These are phyloP conservation scores for Clarias laeviceps DNA, from an alignment of 2,797 vertebrate genomes.

Conservation along the genomic window DNA sequence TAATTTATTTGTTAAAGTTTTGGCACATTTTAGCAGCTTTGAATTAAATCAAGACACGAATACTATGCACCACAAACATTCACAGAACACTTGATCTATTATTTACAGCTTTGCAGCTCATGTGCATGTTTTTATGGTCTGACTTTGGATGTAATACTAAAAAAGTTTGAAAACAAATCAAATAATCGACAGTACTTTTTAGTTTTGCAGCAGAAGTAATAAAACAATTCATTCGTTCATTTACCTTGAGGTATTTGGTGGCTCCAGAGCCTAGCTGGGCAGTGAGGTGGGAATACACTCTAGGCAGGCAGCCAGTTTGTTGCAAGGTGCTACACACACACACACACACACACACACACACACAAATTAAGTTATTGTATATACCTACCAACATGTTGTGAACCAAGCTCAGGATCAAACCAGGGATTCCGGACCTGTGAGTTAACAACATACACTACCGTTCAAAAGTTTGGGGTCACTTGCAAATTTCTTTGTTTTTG, in stretches of 20 bases:
- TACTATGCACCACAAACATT: neutral
- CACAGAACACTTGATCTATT: neutral
- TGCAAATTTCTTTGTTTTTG: no score
- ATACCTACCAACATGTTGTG: neutral
- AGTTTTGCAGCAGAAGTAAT: neutral
- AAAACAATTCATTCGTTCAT: neutral
- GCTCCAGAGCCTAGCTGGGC: no score
- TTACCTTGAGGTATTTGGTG: neutral
- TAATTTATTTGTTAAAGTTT: neutral
- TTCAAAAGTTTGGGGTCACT: no score
- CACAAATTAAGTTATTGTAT: neutral
- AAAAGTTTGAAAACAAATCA: neutral
- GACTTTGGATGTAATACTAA: neutral
- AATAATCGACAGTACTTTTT: neutral
- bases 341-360: slow-evolving; percentile 19
- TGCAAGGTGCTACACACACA: neutral
- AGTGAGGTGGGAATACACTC: neutral
- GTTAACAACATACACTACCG: neutral
- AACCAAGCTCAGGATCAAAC: neutral
- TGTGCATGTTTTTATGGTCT: neutral
- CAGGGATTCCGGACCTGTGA: neutral
- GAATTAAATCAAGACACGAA: neutral
- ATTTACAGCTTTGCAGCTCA: neutral
- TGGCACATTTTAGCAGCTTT: neutral
- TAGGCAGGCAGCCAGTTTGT: neutral